Evolutionary conservation across 2,113 vertebrate species (phyloP).

Genomic region (Nanorana parkeri): DNA sequence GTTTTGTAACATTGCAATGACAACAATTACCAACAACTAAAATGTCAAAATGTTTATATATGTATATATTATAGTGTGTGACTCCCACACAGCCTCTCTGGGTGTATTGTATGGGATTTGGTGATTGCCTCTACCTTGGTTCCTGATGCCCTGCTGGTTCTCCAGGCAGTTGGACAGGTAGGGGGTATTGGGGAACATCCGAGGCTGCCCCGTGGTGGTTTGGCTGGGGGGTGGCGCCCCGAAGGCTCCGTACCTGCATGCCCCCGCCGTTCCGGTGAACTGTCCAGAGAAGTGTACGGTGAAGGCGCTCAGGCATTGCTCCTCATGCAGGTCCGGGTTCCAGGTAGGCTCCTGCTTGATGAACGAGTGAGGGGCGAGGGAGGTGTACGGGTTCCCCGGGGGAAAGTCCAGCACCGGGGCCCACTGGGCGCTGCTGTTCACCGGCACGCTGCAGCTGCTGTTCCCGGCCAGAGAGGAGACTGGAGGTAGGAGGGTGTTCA

Average conservation of each 20-base stretch:
- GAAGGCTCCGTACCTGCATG: conserved; percentile 88
- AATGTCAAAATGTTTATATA: too few relatives aligned
- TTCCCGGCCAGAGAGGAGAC: conserved; percentile 82
- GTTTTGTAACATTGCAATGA: too few relatives aligned
- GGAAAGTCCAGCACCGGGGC: conserved; percentile 93
- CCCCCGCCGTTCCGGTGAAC: conserved; percentile 88
- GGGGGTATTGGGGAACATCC: conserved; percentile 86
- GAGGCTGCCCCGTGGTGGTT: conserved; percentile 78
- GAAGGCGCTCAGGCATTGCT: conserved; percentile 95
- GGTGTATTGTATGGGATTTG: too few relatives aligned
- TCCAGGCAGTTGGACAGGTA: conserved; percentile 91
- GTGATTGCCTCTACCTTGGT: conserved; percentile 82
- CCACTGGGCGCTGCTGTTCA: conserved; percentile 89
- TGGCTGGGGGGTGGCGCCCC: conserved; percentile 78
- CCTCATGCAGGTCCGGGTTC: conserved; percentile 88
- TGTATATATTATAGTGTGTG: too few relatives aligned
- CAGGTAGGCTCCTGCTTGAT: conserved; percentile 97
- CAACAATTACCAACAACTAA: too few relatives aligned
- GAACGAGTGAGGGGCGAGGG: conserved; percentile 88
- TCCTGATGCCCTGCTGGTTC: conserved; percentile 81
- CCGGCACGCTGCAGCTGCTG: conserved; percentile 83
- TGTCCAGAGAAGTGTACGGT: conserved; percentile 96
- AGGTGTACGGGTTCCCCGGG: conserved; percentile 81
- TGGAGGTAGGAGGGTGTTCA: conserved; percentile 86
- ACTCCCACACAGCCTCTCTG: too few relatives aligned